Evolutionary conservation across 2,888 invertebrate genomes (phyloP).

Genomic region (Linnaemya tessellans): DNA sequence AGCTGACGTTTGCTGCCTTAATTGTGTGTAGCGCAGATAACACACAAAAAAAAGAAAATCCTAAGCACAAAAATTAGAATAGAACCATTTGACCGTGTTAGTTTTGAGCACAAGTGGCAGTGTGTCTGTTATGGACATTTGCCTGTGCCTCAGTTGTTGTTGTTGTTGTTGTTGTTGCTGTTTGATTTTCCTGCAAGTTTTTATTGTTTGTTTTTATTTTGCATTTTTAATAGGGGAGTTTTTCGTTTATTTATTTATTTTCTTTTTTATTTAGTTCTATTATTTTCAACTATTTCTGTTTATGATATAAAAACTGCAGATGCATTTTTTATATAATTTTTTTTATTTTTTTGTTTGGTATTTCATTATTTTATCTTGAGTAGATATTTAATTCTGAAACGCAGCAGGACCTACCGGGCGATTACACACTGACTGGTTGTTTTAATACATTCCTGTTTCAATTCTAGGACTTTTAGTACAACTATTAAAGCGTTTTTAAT

Average conservation of each 20-base stretch:
- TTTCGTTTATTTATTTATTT: neutral
- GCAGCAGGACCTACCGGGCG: conserved; percentile 57
- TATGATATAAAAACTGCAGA: conserved; percentile 58
- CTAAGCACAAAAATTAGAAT: conserved; percentile 69
- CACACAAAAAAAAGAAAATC: neutral
- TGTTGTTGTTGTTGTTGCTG: conserved; percentile 20
- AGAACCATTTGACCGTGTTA: conserved; percentile 74
- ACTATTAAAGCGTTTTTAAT: conserved; percentile 66
- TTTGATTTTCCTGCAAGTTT: conserved; percentile 28
- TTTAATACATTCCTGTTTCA: conserved; percentile 26
- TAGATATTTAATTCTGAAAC: conserved; percentile 55
- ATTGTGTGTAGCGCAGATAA: conserved; percentile 30
- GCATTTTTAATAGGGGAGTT: conserved; percentile 38
- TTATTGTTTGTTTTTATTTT: conserved; percentile 13
- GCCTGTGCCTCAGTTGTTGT: neutral
- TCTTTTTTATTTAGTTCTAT: neutral
- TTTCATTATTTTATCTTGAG: conserved; percentile 60
- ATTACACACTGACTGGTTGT: conserved; percentile 58
- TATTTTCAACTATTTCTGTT: conserved; percentile 42
- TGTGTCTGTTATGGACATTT: conserved; percentile 59
- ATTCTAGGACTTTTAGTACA: conserved; percentile 42
- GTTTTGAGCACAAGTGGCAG: conserved; percentile 61
- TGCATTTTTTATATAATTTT: conserved; percentile 62
- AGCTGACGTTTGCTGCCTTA: conserved; percentile 44
- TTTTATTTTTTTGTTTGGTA: neutral